Percentiles rank a stretch among this genome's conserved stretches.
Conservation (phyloP, 2,113 vertebrate genomes). For the Narcine bancroftii region DNA sequence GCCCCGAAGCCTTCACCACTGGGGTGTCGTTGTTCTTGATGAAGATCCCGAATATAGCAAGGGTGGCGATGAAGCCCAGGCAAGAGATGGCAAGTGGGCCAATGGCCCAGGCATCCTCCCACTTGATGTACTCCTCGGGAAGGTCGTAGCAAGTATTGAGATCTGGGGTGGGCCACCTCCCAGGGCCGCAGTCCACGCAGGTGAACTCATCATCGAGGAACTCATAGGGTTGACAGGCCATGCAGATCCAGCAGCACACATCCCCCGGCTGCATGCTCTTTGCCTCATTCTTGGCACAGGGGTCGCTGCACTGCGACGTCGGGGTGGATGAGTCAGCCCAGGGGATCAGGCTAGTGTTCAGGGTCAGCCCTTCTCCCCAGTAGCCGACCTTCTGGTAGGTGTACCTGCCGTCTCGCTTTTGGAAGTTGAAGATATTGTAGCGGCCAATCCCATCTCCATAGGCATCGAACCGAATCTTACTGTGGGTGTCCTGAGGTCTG, state of each 20-base stretch:
- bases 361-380: slow-evolving; percentile 82
- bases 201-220: slow-evolving; percentile 87
- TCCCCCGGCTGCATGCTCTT: slow-evolving; percentile 97
- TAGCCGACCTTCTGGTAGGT: slow-evolving; percentile 86
- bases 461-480: slow-evolving; percentile 75
- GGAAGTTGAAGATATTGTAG: slow-evolving; percentile 95
- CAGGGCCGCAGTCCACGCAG: slow-evolving; percentile 83
- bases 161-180: slow-evolving; percentile 84
- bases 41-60: slow-evolving; percentile 82
- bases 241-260: slow-evolving; percentile 98
- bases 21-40: slow-evolving; percentile 83
- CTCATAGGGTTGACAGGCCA: slow-evolving; percentile 87
- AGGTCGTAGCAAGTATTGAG: slow-evolving; percentile 84
- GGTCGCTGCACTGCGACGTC: slow-evolving; percentile 91
- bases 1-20: slow-evolving; percentile 89
- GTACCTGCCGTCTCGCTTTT: slow-evolving; percentile 63
- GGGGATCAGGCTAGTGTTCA: slow-evolving; percentile 72
- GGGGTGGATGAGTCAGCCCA: slow-evolving; percentile 70
- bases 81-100: slow-evolving; percentile 88
- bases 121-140: slow-evolving; percentile 90
- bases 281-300: slow-evolving; percentile 87
- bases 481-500: slow-evolving; percentile 73
- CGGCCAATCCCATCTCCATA: slow-evolving; percentile 86
- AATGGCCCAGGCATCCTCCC: slow-evolving; percentile 90
- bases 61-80: slow-evolving; percentile 80